Percentiles rank a stretch among this genome's conserved stretches.
Conservation (phyloP, 2,113 vertebrate species). For the Osmerus mordax region DNA sequence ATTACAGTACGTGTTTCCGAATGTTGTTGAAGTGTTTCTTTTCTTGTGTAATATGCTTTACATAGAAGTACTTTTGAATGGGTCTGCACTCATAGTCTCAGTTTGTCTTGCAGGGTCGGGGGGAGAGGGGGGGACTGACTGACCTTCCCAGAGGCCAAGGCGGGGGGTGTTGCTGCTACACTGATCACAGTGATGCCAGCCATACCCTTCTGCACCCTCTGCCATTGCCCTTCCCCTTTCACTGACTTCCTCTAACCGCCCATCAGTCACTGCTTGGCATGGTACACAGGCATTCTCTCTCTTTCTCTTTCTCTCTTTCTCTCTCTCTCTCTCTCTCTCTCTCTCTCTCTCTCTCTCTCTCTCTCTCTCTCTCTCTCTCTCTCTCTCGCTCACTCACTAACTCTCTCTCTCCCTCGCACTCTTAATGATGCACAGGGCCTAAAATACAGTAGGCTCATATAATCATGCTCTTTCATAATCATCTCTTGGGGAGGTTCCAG, state of each 20-base stretch:
- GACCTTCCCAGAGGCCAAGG: slow-evolving; percentile 7
- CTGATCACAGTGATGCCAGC: slow-evolving; percentile 38
- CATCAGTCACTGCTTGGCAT: slow-evolving; percentile 29
- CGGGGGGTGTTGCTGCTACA: slow-evolving; percentile 31
- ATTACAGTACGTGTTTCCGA: too few relatives aligned
- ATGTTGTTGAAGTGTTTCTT: too few relatives aligned
- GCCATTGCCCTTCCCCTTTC: slow-evolving; percentile 6
- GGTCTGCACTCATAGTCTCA: not conserved
- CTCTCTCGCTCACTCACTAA: not conserved
- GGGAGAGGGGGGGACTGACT: slow-evolving; percentile 7
- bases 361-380: not conserved
- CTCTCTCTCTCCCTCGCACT: not conserved
- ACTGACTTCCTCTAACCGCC: slow-evolving; percentile 14
- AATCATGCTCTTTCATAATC: slow-evolving; percentile 46
- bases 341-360: not conserved
- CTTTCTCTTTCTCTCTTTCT: too few relatives aligned
- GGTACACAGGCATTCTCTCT: slow-evolving; percentile 4
- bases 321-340: not conserved
- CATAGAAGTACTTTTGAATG: too few relatives aligned
- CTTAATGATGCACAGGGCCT: slow-evolving; percentile 36
- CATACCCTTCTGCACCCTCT: slow-evolving; percentile 11
- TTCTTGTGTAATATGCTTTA: too few relatives aligned
- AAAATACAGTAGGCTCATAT: slow-evolving; percentile 42
- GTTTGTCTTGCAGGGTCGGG: not conserved
- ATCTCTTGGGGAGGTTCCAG: slow-evolving; percentile 46